Conservation (phyloP, 2,113 vertebrate species). For the Tricholaema leucomelas region DNA sequence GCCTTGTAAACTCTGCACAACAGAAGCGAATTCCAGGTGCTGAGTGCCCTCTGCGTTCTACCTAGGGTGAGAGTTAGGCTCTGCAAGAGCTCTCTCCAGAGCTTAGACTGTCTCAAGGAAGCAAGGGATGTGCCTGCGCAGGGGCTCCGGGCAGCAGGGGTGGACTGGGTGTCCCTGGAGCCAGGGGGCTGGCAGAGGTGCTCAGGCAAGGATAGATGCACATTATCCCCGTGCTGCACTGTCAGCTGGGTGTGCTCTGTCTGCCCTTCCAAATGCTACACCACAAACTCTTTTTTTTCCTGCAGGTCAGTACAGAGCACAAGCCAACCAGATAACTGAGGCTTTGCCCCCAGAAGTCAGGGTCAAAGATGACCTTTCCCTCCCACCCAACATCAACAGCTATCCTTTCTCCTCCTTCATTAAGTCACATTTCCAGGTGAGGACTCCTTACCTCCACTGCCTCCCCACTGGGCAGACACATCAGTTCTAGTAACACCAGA, state of each 20-base stretch:
- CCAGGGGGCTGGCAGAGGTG: background rate
- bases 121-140: background rate
- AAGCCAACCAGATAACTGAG: conserved; percentile 73
- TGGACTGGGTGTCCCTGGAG: background rate
- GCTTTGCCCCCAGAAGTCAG: conserved; percentile 82
- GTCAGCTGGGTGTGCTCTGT: background rate
- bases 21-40: background rate
- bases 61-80: background rate
- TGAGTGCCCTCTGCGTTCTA: background rate
- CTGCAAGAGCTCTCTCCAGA: background rate
- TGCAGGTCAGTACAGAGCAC: conserved; percentile 60
- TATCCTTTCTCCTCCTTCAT: conserved; percentile 85
- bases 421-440: conserved; percentile 82
- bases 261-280: background rate
- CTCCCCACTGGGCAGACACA: background rate
- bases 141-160: background rate
- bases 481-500: background rate
- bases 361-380: conserved; percentile 72
- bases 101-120: background rate
- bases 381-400: conserved; percentile 80
- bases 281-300: background rate
- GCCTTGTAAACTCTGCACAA: background rate
- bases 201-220: background rate
- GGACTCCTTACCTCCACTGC: background rate
- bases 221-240: background rate